Evolutionary conservation across 2,888 invertebrate species (phyloP).

Genomic region (Leptinotarsa rubiginosa): DNA sequence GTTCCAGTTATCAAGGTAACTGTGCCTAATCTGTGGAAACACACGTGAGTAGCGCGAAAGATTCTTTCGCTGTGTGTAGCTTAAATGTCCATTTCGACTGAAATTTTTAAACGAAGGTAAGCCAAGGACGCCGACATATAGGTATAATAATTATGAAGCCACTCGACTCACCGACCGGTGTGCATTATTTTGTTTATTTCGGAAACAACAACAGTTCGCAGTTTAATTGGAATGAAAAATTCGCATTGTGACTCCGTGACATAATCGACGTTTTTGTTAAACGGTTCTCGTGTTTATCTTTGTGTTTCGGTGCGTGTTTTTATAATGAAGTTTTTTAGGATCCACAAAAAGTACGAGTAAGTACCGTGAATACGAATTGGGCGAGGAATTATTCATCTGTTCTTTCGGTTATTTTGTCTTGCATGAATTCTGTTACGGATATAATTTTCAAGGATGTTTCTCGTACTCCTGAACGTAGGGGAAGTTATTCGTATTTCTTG

Average conservation of each 20-base stretch:
- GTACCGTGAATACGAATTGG: neutral
- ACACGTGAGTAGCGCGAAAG: neutral
- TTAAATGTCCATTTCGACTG: constrained; percentile 18
- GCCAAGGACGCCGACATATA: constrained; percentile 26
- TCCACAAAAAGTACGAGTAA: constrained; percentile 1
- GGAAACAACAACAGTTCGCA: constrained; percentile 8
- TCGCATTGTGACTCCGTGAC: neutral
- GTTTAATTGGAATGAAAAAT: constrained; percentile 13
- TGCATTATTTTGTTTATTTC: constrained; percentile 14
- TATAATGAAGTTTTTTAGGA: constrained; percentile 2
- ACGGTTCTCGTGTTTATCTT: neutral
- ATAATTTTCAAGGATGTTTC: no score
- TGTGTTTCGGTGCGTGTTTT: neutral
- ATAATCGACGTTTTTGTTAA: neutral
- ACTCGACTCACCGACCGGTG: constrained; percentile 1
- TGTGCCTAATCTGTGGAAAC: neutral
- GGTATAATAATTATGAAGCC: constrained; percentile 22
- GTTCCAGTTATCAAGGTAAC: constrained; percentile 6
- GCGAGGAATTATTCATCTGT: neutral
- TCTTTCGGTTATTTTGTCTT: neutral
- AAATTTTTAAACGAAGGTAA: constrained; percentile 24
- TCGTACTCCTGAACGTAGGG: no score
- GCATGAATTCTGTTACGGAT: no score
- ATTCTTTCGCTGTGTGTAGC: neutral
- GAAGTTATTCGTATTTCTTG: no score